Percentiles rank a stretch among this genome's conserved stretches.
phyloP scores from a whole-genome alignment of 1,140 invertebrate genomes.

The Schmidtea mediterranea region DNA sequence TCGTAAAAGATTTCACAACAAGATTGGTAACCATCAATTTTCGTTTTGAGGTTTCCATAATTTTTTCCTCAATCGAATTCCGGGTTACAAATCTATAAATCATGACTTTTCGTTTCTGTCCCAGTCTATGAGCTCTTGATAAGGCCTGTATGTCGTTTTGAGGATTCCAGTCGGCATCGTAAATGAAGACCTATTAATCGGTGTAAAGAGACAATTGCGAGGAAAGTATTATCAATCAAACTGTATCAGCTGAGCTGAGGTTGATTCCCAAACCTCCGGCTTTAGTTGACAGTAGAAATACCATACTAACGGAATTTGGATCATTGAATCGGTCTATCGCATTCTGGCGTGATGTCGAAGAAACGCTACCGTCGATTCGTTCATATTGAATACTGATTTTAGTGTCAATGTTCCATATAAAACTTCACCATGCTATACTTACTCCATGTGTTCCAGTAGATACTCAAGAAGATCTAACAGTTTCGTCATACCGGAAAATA shows the following conservation, averaged over 20 bases:
- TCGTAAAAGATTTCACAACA: conserved; percentile 79
- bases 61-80: conserved; percentile 87
- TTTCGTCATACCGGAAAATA: conserved; percentile 81
- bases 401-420: no score
- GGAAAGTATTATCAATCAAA: conserved; percentile 72
- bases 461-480: conserved; percentile 46
- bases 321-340: conserved; percentile 32
- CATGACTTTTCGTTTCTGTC: conserved; percentile 92
- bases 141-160: conserved; percentile 98
- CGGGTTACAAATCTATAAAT: conserved; percentile 97
- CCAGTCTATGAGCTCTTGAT: conserved; percentile 87
- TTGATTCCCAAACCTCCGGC: conserved; percentile 36
- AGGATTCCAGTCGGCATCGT: conserved; percentile 99
- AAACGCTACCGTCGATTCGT: conserved; percentile 24
- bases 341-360: conserved; percentile 21
- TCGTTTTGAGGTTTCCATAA: conserved; percentile 78
- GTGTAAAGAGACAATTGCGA: no score
- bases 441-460: conserved; percentile 15
- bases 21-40: conserved; percentile 99
- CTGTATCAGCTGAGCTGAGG: conserved; percentile 32
- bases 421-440: no score
- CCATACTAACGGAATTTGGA: conserved; percentile 24
- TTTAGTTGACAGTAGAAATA: conserved; percentile 34
- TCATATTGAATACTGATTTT: conserved; percentile 12
- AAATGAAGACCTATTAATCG: conserved; percentile 95